phyloP scores from a whole-genome alignment of 2,113 vertebrate genomes.

The Diphyllodes magnificus region DNA sequence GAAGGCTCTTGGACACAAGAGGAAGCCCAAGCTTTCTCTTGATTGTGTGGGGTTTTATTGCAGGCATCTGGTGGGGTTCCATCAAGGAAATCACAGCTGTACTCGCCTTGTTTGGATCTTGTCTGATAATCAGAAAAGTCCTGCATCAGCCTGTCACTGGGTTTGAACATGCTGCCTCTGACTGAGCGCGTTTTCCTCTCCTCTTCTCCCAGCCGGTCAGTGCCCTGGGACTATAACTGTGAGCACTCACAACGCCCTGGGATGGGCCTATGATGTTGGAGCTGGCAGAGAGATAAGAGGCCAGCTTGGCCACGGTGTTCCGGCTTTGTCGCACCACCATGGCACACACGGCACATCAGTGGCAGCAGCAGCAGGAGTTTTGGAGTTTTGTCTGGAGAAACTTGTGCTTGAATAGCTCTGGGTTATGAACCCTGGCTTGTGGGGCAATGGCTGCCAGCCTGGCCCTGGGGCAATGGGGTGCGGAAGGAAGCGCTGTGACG shows the following conservation, averaged over 20 bases:
- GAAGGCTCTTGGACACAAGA: neutral
- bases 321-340: accelerated
- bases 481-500: accelerated
- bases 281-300: neutral
- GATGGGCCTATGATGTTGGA: neutral
- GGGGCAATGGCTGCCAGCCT: neutral
- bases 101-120: neutral
- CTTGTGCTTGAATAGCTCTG: neutral
- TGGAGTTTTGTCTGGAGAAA: neutral
- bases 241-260: neutral
- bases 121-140: neutral
- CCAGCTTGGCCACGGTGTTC: accelerated
- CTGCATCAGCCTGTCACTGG: neutral
- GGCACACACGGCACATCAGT: accelerated
- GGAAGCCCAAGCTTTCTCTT: neutral
- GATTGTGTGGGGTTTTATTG: neutral
- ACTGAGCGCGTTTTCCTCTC: accelerated
- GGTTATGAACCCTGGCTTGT: neutral
- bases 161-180: neutral
- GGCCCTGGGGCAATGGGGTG: neutral
- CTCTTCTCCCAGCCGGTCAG: accelerated
- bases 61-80: neutral
- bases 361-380: neutral
- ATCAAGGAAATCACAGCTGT: neutral
- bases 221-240: neutral